A percentile compares a stretch with the other conserved stretches of the same genome.
Conservation (phyloP, 2,113 vertebrate genomes). For the Coregonus clupeaformis region DNA sequence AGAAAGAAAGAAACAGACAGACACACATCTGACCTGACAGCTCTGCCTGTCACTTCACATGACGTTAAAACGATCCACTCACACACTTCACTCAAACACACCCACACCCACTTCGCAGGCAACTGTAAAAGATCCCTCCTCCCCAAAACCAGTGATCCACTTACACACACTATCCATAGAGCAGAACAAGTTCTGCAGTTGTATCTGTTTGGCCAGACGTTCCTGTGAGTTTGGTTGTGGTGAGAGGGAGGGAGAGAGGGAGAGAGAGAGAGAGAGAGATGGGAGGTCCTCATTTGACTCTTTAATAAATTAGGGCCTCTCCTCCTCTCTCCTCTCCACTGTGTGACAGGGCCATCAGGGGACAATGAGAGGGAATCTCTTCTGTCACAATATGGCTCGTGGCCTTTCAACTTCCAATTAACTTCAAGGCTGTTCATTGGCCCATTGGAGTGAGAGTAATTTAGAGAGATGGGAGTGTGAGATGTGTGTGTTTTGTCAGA, state of each 20-base stretch:
- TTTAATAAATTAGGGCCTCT: too few relatives aligned
- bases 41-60: neutral
- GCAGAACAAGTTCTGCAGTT: too few relatives aligned
- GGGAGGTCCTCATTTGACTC: neutral
- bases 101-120: neutral
- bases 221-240: too few relatives aligned
- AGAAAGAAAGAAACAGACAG: neutral
- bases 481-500: slow-evolving; percentile 15
- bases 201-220: neutral
- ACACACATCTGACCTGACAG: slow-evolving; percentile 2
- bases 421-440: slow-evolving; percentile 66
- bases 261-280: neutral
- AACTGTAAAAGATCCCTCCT: too few relatives aligned
- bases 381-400: slow-evolving; percentile 75
- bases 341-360: slow-evolving; percentile 12
- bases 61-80: neutral
- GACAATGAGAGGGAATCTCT: slow-evolving; percentile 70
- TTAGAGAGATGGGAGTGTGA: slow-evolving; percentile 35
- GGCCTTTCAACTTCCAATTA: slow-evolving; percentile 78
- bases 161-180: neutral
- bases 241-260: too few relatives aligned
- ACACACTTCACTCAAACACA: neutral
- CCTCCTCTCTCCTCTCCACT: too few relatives aligned
- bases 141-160: neutral
- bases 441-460: slow-evolving; percentile 50